These are phyloP conservation scores for Apamea epomidion DNA, from an alignment of 2,888 invertebrate species.

Conservation along the genomic window DNA sequence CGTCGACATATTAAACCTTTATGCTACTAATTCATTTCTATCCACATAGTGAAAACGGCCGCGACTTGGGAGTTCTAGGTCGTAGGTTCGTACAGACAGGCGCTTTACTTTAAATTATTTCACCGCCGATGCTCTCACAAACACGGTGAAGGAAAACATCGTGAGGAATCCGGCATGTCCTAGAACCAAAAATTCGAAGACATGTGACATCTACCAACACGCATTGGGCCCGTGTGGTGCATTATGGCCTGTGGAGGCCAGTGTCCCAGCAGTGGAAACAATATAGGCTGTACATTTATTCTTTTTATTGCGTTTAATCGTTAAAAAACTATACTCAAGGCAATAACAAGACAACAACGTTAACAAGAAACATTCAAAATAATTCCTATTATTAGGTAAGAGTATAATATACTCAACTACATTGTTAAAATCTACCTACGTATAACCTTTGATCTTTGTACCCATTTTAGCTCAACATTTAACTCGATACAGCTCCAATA, in stretches of 20 bases:
- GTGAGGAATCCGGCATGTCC: too few relatives aligned
- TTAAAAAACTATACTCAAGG: background rate
- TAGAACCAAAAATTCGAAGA: background rate
- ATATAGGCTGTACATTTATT: background rate
- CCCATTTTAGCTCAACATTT: slow-evolving; percentile 15
- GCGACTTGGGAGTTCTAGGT: background rate
- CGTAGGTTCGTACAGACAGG: background rate
- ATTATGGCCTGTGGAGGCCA: background rate
- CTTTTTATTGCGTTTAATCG: background rate
- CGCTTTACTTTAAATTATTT: background rate
- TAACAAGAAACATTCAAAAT: background rate
- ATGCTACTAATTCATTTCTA: background rate
- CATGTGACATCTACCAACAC: background rate
- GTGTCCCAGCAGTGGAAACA: background rate
- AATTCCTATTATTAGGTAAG: background rate
- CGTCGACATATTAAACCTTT: background rate
- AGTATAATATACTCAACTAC: background rate
- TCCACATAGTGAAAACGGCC: too few relatives aligned
- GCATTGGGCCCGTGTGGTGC: background rate
- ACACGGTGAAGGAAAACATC: background rate
- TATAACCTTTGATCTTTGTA: slow-evolving; percentile 26
- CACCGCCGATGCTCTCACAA: background rate
- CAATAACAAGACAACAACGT: background rate
- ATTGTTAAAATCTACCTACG: background rate
- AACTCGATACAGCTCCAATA: slow-evolving; percentile 36